Percentiles rank a stretch among this genome's conserved stretches.
phyloP scores from a whole-genome alignment of 2,113 vertebrate genomes.

The Glaucidium brasilianum region DNA sequence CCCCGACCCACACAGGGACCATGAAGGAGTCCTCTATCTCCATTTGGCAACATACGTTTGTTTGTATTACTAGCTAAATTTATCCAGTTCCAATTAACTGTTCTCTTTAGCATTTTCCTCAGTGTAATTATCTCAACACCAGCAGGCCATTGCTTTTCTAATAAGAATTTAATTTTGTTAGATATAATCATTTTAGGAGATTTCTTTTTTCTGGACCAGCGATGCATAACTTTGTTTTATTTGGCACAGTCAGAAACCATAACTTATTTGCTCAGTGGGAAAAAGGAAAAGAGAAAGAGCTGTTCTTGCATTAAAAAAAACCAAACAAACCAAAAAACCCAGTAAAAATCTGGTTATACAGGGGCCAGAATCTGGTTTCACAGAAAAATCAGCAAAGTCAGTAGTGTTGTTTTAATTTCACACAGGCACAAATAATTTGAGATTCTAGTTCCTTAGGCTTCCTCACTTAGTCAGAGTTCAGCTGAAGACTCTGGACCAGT shows the following conservation, averaged over 20 bases:
- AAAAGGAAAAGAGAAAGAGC: neutral
- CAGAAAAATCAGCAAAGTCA: neutral
- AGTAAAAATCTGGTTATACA: neutral
- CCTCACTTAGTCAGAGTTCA: neutral
- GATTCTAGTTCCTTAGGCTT: neutral
- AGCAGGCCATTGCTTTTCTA: constrained; percentile 44
- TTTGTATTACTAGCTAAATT: constrained; percentile 56
- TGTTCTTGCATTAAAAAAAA: neutral
- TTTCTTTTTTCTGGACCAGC: neutral
- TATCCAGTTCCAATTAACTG: constrained; percentile 49
- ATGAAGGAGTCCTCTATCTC: neutral
- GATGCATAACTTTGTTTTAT: constrained; percentile 1
- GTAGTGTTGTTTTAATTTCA: neutral
- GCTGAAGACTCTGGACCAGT: neutral
- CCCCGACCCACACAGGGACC: neutral
- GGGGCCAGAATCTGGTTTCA: neutral
- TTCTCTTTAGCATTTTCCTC: constrained; percentile 51
- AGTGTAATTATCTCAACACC: constrained; percentile 46
- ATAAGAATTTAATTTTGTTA: constrained; percentile 60
- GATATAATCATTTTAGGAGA: constrained; percentile 29
- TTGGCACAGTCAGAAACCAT: neutral
- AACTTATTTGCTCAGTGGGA: neutral
- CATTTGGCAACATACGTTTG: constrained; percentile 22
- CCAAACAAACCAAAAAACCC: too few relatives aligned
- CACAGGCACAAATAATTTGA: neutral